Percentiles rank a stretch among this genome's conserved stretches.
These are phyloP conservation scores for Dreissena polymorpha DNA, from an alignment of 1,140 invertebrate genomes.

Conservation along the genomic window DNA sequence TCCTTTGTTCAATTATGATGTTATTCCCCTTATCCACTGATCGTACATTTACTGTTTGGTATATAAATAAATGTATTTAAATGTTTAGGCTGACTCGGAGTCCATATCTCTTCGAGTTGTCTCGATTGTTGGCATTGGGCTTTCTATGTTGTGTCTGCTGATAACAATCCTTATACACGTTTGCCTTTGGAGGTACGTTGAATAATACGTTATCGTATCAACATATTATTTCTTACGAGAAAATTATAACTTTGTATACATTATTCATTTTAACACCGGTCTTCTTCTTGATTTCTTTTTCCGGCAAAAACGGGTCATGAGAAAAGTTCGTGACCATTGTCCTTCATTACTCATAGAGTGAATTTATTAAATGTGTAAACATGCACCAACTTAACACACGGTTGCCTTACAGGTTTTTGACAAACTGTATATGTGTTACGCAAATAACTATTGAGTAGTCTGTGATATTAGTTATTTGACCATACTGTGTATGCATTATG, in stretches of 20 bases:
- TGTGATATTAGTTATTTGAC: too few relatives aligned
- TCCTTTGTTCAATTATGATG: background rate
- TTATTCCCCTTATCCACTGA: background rate
- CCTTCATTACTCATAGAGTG: too few relatives aligned
- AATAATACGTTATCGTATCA: background rate
- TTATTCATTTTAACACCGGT: background rate
- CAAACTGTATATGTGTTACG: background rate
- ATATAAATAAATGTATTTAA: background rate
- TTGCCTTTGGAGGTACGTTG: slow-evolving; percentile 58
- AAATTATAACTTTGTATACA: background rate
- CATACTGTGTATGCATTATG: too few relatives aligned
- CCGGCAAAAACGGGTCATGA: too few relatives aligned
- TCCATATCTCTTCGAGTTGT: slow-evolving; percentile 62
- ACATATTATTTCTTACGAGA: too few relatives aligned
- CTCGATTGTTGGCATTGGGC: slow-evolving; percentile 60
- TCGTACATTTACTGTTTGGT: background rate
- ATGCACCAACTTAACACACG: background rate
- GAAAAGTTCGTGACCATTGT: too few relatives aligned
- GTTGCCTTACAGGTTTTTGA: background rate
- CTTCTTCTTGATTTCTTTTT: background rate
- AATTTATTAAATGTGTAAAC: too few relatives aligned
- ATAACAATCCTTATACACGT: slow-evolving; percentile 55
- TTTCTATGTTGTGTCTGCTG: slow-evolving; percentile 60
- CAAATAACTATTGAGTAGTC: background rate
- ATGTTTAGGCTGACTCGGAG: slow-evolving; percentile 50